Evolutionary conservation across 2,888 invertebrate genomes (phyloP), one percentile per base, ranked within the genome.

Genomic region (Xanthorhoe designata): DNA sequence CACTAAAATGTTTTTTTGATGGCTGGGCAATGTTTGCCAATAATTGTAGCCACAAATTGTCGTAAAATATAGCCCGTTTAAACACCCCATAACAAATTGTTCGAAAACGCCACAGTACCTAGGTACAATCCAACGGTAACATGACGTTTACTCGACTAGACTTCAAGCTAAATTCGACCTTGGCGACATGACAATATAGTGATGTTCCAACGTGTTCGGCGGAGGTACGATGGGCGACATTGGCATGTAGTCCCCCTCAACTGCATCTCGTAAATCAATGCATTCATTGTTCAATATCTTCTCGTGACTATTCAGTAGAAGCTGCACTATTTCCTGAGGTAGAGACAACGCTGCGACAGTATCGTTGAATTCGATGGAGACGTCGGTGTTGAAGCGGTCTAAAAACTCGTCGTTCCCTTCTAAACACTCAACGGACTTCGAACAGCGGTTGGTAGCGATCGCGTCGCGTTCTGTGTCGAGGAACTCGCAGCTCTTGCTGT

Each of bases 401-500:
- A 73, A 64, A 35, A 79, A 85, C 10, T 83, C 84, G 17, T 81
- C 78, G 19, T 69, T 77, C 4, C 72, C 77, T 42, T 92, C 92
- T 1, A 92, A 71, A 54, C 91, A 89, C 59, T 93, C 92, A 0
- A 90, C 92, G 15, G 92, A 93, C 52, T 90, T 90, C 0, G 92
- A 87, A 71, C 91, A 90, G 9, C 93, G 86, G 63, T 80, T 82
- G 0, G 84, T 32, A 0, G 82, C 64, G 0, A 86, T 86, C n/a
- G n/a, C n/a, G n/a, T n/a, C n/a, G 50, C 83, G 89, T 35, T 84
- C 85, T 0, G 88, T 81, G 77, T 92, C 94, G 0, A 94, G 75
- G 57, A 87, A 92, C 73, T 94, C 94, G 75, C 94, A 94, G 81
- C 93, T 93, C 60, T 92, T 92, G 0, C 91, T 87, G 69, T 91